Evolutionary conservation across 1,140 invertebrate species (phyloP).

Genomic region (Macrocentrus cingulum): DNA sequence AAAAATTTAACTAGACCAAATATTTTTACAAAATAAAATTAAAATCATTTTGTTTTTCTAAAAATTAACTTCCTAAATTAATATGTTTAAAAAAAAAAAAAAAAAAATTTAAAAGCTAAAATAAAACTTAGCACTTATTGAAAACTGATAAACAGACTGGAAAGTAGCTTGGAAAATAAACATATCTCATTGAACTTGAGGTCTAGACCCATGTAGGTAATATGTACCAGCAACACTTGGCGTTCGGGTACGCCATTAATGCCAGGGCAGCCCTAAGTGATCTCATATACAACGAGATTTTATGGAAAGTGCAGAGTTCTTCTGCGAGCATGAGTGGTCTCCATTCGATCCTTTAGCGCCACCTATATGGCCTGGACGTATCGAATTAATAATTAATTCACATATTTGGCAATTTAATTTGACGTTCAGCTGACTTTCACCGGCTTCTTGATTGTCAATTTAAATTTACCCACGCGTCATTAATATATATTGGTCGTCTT

Average conservation of each 20-base stretch:
- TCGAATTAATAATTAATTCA: neutral
- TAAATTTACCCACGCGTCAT: constrained; percentile 29
- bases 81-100: no score
- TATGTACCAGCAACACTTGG: constrained; percentile 19
- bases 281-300: constrained; percentile 59
- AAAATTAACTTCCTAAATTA: no score
- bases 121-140: constrained; percentile 12
- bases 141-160: neutral
- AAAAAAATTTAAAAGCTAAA: neutral
- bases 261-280: constrained; percentile 55
- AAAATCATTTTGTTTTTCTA: no score
- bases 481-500: constrained; percentile 38
- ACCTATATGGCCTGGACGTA: no score
- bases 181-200: no score
- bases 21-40: no score
- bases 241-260: constrained; percentile 35
- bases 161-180: no score
- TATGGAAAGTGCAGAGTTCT: constrained; percentile 62
- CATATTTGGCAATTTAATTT: neutral
- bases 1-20: no score
- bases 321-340: constrained; percentile 35
- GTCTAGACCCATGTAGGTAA: constrained; percentile 31
- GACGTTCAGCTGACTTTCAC: no score
- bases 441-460: neutral
- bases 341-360: no score